Conservation (phyloP, 1,140 invertebrate species). For the Belonocnema kinseyi region DNA sequence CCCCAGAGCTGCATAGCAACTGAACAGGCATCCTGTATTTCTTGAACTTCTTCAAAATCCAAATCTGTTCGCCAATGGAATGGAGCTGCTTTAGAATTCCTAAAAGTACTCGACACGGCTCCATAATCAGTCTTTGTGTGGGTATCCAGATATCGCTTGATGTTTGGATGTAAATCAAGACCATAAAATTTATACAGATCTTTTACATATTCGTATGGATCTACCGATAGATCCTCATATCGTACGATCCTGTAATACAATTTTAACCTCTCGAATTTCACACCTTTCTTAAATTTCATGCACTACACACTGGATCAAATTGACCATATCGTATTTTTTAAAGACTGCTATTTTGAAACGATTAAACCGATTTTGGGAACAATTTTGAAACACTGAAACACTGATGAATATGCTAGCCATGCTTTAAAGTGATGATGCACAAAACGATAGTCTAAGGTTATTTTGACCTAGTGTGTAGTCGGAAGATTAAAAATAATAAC, state of each 20-base stretch:
- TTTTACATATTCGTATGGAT: conserved; percentile 83
- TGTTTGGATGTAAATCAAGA: conserved; percentile 81
- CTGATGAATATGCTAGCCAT: too few species aligned
- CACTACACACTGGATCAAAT: too few species aligned
- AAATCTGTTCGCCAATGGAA: conserved; percentile 90
- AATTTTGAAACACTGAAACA: too few species aligned
- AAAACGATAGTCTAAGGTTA: too few species aligned
- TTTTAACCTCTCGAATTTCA: not conserved
- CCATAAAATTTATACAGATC: conserved; percentile 87
- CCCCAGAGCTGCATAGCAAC: conserved; percentile 89
- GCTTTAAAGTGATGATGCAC: too few species aligned
- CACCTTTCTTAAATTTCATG: too few species aligned
- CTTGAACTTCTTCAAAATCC: conserved; percentile 81
- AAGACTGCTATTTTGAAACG: too few species aligned
- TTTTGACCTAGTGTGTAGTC: too few species aligned
- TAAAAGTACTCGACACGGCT: conserved; percentile 88
- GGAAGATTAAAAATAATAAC: too few species aligned
- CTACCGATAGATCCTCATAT: conserved; percentile 89
- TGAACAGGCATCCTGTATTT: conserved; percentile 80
- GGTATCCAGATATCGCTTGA: conserved; percentile 85
- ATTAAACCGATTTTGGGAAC: too few species aligned
- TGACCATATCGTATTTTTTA: too few species aligned
- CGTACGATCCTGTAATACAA: conserved; percentile 81
- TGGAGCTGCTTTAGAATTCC: conserved; percentile 87
- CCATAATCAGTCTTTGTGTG: conserved; percentile 88